phyloP scores from a whole-genome alignment of 1,140 invertebrate species.

The Leptopilina clavipes region DNA sequence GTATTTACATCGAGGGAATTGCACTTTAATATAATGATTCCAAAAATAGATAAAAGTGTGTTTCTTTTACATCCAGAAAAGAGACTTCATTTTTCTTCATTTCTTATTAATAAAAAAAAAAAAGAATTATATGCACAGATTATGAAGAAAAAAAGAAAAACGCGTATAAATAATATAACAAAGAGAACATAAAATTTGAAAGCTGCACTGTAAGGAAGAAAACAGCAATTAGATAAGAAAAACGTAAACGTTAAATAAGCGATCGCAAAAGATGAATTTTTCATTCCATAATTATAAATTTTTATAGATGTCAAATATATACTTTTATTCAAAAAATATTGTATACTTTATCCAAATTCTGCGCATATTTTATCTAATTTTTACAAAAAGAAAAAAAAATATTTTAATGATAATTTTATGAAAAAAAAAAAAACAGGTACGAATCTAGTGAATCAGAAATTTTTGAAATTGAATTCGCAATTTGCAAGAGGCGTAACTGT shows the following conservation, averaged over 20 bases:
- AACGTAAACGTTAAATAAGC: neutral
- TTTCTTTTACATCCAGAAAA: neutral
- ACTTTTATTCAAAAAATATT: no score
- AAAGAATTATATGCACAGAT: neutral
- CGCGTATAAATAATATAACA: neutral
- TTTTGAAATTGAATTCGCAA: neutral
- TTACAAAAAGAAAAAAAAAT: no score
- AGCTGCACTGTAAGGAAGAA: neutral
- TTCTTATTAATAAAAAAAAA: neutral
- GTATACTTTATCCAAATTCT: neutral
- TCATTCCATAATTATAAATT: neutral
- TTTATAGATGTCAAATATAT: neutral
- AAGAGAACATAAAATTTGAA: neutral
- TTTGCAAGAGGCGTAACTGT: neutral
- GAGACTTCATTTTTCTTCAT: neutral
- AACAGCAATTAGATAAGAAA: conserved; percentile 2
- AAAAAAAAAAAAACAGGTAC: neutral
- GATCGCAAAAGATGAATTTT: neutral
- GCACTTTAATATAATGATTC: neutral
- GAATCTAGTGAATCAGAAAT: neutral
- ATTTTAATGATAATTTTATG: no score
- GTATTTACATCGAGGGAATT: conserved; percentile 13
- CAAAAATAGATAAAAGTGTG: neutral
- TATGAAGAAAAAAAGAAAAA: neutral
- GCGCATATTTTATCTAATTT: no score